Evolutionary conservation across 2,797 vertebrate species (phyloP).

Genomic region (Gouania willdenowi): DNA sequence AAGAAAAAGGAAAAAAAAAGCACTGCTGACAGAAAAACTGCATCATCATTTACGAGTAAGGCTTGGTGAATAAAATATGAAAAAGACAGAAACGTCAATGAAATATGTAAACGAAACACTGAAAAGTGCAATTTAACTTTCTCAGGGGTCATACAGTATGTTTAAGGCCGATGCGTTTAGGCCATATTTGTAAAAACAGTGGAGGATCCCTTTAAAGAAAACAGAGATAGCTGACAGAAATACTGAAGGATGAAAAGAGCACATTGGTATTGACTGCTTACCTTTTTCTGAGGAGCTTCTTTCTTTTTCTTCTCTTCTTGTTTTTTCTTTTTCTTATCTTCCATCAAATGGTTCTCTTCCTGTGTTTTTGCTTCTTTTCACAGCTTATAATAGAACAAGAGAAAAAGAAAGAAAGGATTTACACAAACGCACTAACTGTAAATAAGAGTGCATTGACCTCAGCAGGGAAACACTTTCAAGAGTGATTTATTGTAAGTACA

Average conservation of each 20-base stretch:
- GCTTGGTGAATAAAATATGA: no score
- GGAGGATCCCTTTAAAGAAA: no score
- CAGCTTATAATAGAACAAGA: conserved; percentile 51
- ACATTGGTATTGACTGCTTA: conserved; percentile 40
- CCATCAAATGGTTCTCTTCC: conserved; percentile 98
- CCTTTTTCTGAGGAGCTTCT: conserved; percentile 96
- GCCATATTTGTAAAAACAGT: no score
- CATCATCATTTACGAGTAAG: no score
- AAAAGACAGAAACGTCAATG: no score
- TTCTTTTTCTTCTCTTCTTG: conserved; percentile 99
- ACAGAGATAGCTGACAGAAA: no score
- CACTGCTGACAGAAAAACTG: no score
- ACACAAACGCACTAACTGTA: background rate
- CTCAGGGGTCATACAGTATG: background rate
- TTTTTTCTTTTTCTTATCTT: conserved; percentile 99
- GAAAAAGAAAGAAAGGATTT: background rate
- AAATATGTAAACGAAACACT: no score
- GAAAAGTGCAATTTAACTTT: no score
- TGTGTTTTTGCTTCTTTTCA: conserved; percentile 85
- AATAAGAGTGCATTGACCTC: background rate
- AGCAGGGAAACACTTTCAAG: background rate
- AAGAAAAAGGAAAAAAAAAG: no score
- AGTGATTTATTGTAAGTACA: conserved; percentile 1
- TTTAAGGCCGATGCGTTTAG: no score
- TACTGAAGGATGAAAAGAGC: no score